Evolutionary conservation across 2,797 vertebrate genomes (phyloP), one percentile per base, ranked within the genome.

Genomic region (Protonibea diacanthus): DNA sequence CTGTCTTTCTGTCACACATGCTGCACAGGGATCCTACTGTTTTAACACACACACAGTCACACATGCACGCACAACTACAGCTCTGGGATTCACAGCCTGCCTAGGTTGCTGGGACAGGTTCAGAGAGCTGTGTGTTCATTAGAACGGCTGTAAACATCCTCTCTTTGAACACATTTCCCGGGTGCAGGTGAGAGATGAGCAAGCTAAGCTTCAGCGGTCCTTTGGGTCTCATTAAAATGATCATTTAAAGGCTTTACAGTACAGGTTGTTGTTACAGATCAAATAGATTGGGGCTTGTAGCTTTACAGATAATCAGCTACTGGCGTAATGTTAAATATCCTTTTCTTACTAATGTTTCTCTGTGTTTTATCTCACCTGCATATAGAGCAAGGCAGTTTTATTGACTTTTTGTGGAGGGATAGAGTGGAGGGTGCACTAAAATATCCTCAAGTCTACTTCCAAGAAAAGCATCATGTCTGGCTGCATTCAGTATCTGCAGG

Each of bases 51-150:
- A 70, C 40, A 68, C 44, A 72, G 40, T 10, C 2, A 60, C 17
- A 45, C 17, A 23, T 7, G 13, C 14, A 17, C 45, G 63, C 59
- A 49, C 45, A 68, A 21, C 64, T 71, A 20, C 67, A 29, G 58
- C 65, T 58, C 52, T 47, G 64, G 71, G 56, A 77, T 21, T 82
- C 74, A 57, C 67, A 65, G 48, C 25, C n/a, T 68, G 81, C 76
- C 75, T 67, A 59, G 67, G 74, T 78, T 57, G 58, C 71, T 52
- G 21, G 48, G 79, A 80, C 76, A 61, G 23, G 67, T 84, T 85
- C 72, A 51, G 20, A 40, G 55, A 74, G 75, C 64, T 56, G 51
- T 13, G 70, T 55, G 71, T 71, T 85, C 72, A 63, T 82, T 72
- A 64, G 76, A 77, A 49, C 14, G 15, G n/a, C 63, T 75, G 48